phyloP scores from a whole-genome alignment of 2,113 vertebrate genomes.

The Dolichotis patagonum region DNA sequence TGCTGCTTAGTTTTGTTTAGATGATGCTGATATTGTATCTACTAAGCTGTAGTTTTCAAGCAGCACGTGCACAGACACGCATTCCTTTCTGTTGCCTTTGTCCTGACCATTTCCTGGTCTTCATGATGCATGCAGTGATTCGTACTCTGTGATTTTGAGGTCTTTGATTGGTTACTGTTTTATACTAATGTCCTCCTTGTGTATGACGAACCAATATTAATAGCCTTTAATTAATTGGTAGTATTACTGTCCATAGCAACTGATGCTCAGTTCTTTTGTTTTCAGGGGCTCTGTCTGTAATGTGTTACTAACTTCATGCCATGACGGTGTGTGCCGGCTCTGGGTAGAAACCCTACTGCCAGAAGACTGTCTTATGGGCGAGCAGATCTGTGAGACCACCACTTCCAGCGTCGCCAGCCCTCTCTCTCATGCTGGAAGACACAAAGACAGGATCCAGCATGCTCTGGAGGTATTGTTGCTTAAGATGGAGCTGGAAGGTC shows the following conservation, averaged over 20 bases:
- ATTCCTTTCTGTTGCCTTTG: neutral
- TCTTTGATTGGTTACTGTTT: conserved; percentile 32
- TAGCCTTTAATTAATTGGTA: conserved; percentile 32
- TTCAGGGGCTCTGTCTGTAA: conserved; percentile 96
- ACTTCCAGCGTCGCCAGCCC: conserved; percentile 89
- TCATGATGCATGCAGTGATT: neutral
- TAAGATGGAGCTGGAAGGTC: neutral
- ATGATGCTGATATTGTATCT: neutral
- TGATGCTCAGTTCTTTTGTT: conserved; percentile 55
- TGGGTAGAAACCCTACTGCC: conserved; percentile 97
- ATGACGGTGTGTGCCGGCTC: conserved; percentile 96
- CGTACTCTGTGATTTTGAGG: neutral
- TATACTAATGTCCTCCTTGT: conserved; percentile 7
- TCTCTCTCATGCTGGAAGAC: conserved; percentile 90
- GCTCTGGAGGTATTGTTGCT: conserved; percentile 93
- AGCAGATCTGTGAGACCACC: conserved; percentile 96
- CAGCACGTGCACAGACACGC: neutral
- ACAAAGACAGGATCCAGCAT: conserved; percentile 97
- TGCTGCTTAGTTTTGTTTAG: conserved; percentile 41
- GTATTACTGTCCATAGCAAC: neutral
- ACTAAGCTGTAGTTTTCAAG: neutral
- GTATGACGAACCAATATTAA: neutral
- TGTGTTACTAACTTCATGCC: conserved; percentile 96
- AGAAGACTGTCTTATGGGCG: conserved; percentile 96
- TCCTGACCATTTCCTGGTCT: neutral